Evolutionary conservation across 2,113 vertebrate genomes (phyloP).

Genomic region (Calonectris borealis): DNA sequence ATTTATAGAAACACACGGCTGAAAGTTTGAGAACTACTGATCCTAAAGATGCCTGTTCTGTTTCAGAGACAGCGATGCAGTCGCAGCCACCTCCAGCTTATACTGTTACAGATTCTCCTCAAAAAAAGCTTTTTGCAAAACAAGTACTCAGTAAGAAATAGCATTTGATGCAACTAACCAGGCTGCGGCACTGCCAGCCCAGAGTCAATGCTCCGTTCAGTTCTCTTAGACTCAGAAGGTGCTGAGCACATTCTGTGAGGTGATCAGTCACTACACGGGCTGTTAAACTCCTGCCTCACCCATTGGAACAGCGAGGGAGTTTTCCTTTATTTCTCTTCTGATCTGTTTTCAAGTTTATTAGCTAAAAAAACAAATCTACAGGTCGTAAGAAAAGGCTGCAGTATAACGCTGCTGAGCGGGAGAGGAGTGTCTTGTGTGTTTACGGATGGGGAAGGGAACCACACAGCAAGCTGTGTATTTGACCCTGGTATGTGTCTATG

Average conservation of each 20-base stretch:
- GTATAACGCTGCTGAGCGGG: neutral
- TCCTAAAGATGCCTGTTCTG: neutral
- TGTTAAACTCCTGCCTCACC: neutral
- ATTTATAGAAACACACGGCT: slow-evolving; percentile 32
- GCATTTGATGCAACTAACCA: neutral
- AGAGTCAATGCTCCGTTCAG: neutral
- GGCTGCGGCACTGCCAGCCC: neutral
- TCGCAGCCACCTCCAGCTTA: neutral
- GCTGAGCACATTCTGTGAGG: neutral
- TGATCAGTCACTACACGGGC: neutral
- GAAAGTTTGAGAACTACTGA: slow-evolving; percentile 26
- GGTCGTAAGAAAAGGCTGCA: neutral
- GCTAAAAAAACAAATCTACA: neutral
- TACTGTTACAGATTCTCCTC: neutral
- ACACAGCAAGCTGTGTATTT: neutral
- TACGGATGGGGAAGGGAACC: neutral
- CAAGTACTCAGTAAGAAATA: neutral
- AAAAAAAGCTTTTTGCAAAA: neutral
- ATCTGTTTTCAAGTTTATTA: slow-evolving; percentile 16
- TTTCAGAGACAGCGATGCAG: neutral
- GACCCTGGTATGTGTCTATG: neutral
- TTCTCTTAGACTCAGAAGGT: neutral
- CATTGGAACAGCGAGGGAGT: neutral
- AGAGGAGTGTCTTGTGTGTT: neutral
- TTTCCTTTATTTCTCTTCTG: slow-evolving; percentile 13